phyloP scores from a whole-genome alignment of 2,888 invertebrate genomes.

The Drosophila mercatorum region DNA sequence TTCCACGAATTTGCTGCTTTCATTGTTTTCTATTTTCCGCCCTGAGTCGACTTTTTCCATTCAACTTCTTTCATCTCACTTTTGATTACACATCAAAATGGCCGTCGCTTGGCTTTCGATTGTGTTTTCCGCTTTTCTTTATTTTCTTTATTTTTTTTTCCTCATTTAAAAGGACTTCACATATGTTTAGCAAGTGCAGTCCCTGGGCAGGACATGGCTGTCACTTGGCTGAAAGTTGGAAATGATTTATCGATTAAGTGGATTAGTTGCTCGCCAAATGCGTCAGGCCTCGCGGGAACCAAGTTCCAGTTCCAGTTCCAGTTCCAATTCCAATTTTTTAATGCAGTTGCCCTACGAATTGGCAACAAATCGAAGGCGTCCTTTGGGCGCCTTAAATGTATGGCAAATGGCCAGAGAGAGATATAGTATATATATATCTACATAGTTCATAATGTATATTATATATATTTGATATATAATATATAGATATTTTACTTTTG shows the following conservation, averaged over 20 bases:
- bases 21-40: constrained; percentile 7
- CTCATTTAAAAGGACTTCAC: neutral
- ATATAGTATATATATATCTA: constrained; percentile 6
- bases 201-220: constrained; percentile 6
- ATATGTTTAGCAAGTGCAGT: constrained; percentile 11
- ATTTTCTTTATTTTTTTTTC: too few relatives aligned
- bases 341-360: constrained; percentile 29
- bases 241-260: constrained; percentile 45
- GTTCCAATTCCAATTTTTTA: constrained; percentile 32
- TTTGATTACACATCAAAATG: neutral
- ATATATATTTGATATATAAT: constrained; percentile 1
- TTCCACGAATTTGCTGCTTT: neutral
- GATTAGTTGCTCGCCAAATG: constrained; percentile 8
- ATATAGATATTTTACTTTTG: neutral
- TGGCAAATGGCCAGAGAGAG: constrained; percentile 52
- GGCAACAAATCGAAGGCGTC: constrained; percentile 20
- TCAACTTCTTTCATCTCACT: constrained; percentile 15
- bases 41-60: neutral
- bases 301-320: constrained; percentile 13
- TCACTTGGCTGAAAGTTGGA: constrained; percentile 6
- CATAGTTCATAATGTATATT: constrained; percentile 11
- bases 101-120: neutral
- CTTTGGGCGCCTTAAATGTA: constrained; percentile 17
- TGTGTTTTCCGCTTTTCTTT: neutral
- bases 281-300: constrained; percentile 27